Conservation (phyloP, 2,797 vertebrate species). For the Chaenodraco wilsoni region DNA sequence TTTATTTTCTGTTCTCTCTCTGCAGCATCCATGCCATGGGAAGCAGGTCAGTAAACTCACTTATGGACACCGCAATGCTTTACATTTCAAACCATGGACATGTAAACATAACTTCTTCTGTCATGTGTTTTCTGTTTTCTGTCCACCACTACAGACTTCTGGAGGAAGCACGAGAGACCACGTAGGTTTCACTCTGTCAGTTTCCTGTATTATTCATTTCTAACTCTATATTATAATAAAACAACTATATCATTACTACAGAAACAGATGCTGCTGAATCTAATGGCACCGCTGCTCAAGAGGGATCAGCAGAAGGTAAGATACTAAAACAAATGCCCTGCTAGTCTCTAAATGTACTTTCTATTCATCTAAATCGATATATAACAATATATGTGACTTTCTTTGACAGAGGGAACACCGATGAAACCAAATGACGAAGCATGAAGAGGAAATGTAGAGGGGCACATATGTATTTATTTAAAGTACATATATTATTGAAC, state of each 20-base stretch:
- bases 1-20: conserved; percentile 9
- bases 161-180: conserved; percentile 17
- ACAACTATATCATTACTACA: not conserved
- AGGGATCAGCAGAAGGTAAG: conserved; percentile 12
- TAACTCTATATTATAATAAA: accelerated
- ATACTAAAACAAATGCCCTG: no score
- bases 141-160: conserved; percentile 60
- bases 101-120: not conserved
- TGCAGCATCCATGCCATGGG: conserved; percentile 66
- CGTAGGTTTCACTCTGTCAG: conserved; percentile 31
- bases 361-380: not conserved
- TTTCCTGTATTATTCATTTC: not conserved
- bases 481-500: not conserved
- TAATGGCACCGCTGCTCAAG: not conserved
- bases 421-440: not conserved
- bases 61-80: not conserved
- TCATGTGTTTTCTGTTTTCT: not conserved
- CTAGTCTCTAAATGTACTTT: no score
- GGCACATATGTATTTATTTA: not conserved
- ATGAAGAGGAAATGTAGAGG: not conserved
- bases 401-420: conserved; percentile 17
- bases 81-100: not conserved
- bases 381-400: not conserved
- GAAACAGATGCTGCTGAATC: not conserved
- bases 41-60: conserved; percentile 53